Percentiles rank a stretch among this genome's conserved stretches.
phyloP scores from a whole-genome alignment of 35 echinoderm and acorn worm genomes.

The Ophioderma brevispina region DNA sequence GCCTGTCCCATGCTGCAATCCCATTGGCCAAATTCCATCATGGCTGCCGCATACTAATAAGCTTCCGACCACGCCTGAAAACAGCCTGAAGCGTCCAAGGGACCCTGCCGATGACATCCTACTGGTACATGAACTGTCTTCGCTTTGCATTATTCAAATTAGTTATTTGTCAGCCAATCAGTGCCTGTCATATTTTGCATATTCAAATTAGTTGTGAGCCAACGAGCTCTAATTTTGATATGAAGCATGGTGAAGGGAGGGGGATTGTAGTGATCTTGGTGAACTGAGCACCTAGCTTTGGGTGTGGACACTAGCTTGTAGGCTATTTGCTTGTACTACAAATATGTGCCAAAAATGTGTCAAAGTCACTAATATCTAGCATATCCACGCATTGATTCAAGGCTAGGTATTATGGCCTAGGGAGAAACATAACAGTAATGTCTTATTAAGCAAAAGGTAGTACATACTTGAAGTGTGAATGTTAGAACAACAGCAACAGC shows the following conservation, averaged over 20 bases:
- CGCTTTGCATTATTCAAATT: constrained; percentile 39
- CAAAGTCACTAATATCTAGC: neutral
- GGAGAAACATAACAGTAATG: too few species aligned
- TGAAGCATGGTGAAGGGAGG: neutral
- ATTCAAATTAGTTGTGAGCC: neutral
- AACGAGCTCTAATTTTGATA: neutral
- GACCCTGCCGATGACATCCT: constrained; percentile 89
- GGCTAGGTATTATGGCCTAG: neutral
- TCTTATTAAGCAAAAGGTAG: too few species aligned
- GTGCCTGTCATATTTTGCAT: constrained; percentile 13
- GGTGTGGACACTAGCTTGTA: neutral
- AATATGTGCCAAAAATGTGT: neutral
- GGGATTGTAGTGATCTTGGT: neutral
- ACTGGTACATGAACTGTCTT: constrained; percentile 92
- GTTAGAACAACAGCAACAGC: too few species aligned
- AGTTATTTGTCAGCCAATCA: constrained; percentile 10
- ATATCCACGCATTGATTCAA: neutral
- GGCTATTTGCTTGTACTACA: neutral
- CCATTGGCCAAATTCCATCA: constrained; percentile 99
- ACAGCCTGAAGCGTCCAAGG: constrained; percentile 91
- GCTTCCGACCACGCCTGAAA: constrained; percentile 99
- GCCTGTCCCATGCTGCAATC: constrained; percentile 99
- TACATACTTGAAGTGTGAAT: too few species aligned
- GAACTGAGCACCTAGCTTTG: neutral
- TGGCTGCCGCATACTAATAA: constrained; percentile 99